These are phyloP conservation scores for Hoplostethus mediterraneus DNA, from an alignment of 2,797 vertebrate genomes.

Conservation along the genomic window DNA sequence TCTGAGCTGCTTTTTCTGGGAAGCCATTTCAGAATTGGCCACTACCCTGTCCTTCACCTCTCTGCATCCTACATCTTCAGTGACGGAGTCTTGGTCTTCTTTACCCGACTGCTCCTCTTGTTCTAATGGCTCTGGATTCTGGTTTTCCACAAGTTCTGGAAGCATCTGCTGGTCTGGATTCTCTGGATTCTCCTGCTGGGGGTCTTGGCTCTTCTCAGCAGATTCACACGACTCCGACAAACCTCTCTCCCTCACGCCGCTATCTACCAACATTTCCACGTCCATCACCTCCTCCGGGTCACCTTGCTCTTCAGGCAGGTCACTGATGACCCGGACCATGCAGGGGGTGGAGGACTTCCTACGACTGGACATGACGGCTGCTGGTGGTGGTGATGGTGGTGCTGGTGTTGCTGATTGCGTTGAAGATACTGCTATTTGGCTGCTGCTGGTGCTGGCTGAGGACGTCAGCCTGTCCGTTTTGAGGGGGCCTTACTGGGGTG, in stretches of 20 bases:
- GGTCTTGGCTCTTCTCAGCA: constrained; percentile 23
- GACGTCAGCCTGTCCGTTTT: constrained; percentile 48
- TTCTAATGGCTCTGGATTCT: constrained; percentile 74
- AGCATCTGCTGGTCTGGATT: constrained; percentile 73
- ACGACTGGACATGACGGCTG: constrained; percentile 90
- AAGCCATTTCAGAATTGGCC: constrained; percentile 40
- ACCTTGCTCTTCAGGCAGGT: constrained; percentile 83
- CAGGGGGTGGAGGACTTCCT: constrained; percentile 94
- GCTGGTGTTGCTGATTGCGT: constrained; percentile 69
- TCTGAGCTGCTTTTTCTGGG: constrained; percentile 87
- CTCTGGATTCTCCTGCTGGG: constrained; percentile 33
- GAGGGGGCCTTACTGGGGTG: constrained; percentile 49
- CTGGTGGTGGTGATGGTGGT: constrained; percentile 40
- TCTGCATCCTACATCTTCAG: constrained; percentile 46
- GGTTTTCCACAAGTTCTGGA: constrained; percentile 70
- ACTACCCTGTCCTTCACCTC: constrained; percentile 48
- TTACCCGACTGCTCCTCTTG: constrained; percentile 32
- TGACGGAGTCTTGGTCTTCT: constrained; percentile 36
- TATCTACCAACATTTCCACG: constrained; percentile 50
- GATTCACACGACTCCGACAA: constrained; percentile 45
- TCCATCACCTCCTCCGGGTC: constrained; percentile 76
- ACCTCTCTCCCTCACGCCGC: constrained; percentile 42
- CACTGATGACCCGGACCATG: constrained; percentile 88
- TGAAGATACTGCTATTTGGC: constrained; percentile 59
- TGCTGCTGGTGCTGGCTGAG: constrained; percentile 48